Evolutionary conservation across 2,888 invertebrate genomes (phyloP), one percentile per base, ranked within the genome.

Genomic region (Gasteruption jaculator): DNA sequence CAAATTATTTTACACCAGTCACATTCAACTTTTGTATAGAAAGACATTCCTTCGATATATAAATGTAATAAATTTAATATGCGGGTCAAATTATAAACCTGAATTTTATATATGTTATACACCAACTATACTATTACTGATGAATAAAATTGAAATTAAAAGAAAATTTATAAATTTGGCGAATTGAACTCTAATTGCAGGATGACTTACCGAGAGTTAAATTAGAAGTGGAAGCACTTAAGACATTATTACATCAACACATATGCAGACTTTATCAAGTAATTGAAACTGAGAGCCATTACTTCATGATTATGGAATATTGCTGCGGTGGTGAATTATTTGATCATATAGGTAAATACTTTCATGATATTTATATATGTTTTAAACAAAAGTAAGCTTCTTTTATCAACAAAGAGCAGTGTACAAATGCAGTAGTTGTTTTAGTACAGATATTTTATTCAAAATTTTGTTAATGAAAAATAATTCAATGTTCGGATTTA

Each of bases 241-340:
- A 85, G 62, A 74, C 76, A 31, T 69, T 88, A 12, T 74, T 76
- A 18, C 86, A 87, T 71, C 80, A 81, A 56, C 80, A 88, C 56
- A 83, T 90, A 48, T 87, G 86, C 61, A 83, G 85, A 66, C 71
- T 89, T 21, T 86, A 82, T 68, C 85, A 89, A 74, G 83, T 85
- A 3, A 79, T 87, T 45, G 87, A 89, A 68, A 86, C 86, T 1
- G 79, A 81, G 1, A 76, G 77, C 5, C 81, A 84, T 61, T 85
- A 83, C 60, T 87, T 82, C 63, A 77, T 90, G 67, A 74, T 88
- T n/a, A 77, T 89, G 61, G 89, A 89, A 74, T 86, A 88, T 61
- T 89, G 88, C 60, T 82, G 84, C 25, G 87, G 87, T 25, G 89
- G 89, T 25, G 89, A 89, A 71, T 71, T 90, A 42, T 90, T 90